Percentiles rank a stretch among this genome's conserved stretches.
Evolutionary conservation across 1,140 invertebrate species (phyloP).

Genomic region (Platyura marginata): DNA sequence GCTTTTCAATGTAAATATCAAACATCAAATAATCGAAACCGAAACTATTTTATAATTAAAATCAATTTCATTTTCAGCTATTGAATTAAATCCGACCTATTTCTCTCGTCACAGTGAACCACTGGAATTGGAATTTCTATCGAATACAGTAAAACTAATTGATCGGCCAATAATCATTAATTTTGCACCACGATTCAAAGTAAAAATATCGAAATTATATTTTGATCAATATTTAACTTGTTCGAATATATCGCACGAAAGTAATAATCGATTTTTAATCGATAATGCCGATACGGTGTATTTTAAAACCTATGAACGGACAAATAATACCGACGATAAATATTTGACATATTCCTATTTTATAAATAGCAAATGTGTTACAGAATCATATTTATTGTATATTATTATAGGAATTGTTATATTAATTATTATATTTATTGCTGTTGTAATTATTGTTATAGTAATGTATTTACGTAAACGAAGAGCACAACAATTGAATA

Average conservation of each 20-base stretch:
- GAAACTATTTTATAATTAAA: too few relatives aligned
- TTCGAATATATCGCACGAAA: too few relatives aligned
- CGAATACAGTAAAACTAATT: constrained; percentile 14
- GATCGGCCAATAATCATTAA: not conserved
- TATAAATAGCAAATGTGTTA: constrained; percentile 1
- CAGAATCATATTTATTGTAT: constrained; percentile 10
- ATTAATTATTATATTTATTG: constrained; percentile 22
- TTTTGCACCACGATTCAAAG: not conserved
- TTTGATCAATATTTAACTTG: not conserved
- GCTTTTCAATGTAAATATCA: constrained; percentile 12
- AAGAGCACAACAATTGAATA: constrained; percentile 30
- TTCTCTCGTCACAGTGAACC: constrained; percentile 10
- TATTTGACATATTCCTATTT: not conserved
- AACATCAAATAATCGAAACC: not conserved
- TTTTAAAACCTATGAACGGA: not conserved
- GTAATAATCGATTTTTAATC: not conserved
- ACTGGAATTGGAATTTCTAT: constrained; percentile 17
- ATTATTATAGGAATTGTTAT: constrained; percentile 18
- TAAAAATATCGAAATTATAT: not conserved
- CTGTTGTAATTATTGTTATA: constrained; percentile 20
- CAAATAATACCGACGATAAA: not conserved
- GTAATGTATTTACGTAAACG: constrained; percentile 17
- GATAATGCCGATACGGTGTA: not conserved
- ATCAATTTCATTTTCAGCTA: not conserved
- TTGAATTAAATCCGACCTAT: not conserved